Conservation (phyloP, 1,140 invertebrate species). For the Medauroidea extradentata region DNA sequence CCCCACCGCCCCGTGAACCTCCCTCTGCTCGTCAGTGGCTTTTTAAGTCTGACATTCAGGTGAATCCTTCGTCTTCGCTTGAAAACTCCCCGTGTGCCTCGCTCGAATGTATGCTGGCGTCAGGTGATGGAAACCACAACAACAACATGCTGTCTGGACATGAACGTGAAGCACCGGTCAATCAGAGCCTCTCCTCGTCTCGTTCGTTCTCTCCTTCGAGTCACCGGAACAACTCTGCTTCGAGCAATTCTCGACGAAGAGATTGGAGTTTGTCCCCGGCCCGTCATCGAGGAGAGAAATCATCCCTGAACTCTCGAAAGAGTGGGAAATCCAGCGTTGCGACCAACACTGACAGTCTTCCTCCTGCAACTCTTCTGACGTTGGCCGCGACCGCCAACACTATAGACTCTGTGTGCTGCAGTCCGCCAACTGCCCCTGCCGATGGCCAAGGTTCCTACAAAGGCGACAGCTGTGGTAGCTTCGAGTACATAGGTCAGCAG, state of each 20-base stretch:
- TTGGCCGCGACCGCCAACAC: constrained; percentile 34
- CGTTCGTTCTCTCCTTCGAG: constrained; percentile 5
- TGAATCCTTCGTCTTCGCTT: constrained; percentile 45
- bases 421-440: constrained; percentile 38
- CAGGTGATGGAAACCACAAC: neutral
- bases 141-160: neutral
- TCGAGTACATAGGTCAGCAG: constrained; percentile 50
- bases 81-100: constrained; percentile 45
- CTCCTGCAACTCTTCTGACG: constrained; percentile 43
- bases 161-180: neutral
- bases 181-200: neutral
- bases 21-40: constrained; percentile 50
- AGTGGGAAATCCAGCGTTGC: constrained; percentile 1
- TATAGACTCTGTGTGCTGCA: constrained; percentile 41
- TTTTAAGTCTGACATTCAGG: constrained; percentile 56
- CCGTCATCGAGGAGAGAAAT: neutral
- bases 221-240: constrained; percentile 1
- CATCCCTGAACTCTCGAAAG: neutral
- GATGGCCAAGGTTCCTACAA: constrained; percentile 38
- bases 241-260: neutral
- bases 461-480: constrained; percentile 59
- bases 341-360: constrained; percentile 39
- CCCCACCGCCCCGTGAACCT: constrained; percentile 48
- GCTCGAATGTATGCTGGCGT: constrained; percentile 43
- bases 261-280: constrained; percentile 5